Evolutionary conservation across 2,888 invertebrate species (phyloP).

Genomic region (Incurvaria masculella): DNA sequence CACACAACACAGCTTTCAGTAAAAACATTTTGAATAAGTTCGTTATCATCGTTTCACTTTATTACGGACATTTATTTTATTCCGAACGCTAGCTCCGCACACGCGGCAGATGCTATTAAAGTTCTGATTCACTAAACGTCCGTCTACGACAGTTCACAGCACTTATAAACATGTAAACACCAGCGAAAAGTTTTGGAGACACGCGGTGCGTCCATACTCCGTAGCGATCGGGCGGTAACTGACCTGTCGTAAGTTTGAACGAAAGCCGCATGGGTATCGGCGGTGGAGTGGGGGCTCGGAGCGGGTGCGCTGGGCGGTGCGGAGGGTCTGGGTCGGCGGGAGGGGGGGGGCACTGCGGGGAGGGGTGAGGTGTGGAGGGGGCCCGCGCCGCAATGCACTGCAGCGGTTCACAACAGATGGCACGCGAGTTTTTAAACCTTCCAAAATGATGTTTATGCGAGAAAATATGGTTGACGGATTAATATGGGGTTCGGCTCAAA

Average conservation of each 20-base stretch:
- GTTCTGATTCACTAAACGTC: background rate
- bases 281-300: conserved; percentile 22
- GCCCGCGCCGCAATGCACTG: conserved; percentile 25
- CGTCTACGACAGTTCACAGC: background rate
- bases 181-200: conserved; percentile 47
- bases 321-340: conserved; percentile 41
- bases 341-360: background rate
- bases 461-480: background rate
- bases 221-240: conserved; percentile 58
- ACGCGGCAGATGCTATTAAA: no score
- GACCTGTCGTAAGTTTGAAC: conserved; percentile 58
- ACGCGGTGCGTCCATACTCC: conserved; percentile 56
- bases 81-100: background rate
- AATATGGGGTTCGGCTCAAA: background rate
- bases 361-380: background rate
- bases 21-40: conserved; percentile 50
- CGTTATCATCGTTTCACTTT: conserved; percentile 38
- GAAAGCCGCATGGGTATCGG: conserved; percentile 52
- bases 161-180: conserved; percentile 47
- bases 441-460: background rate
- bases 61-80: conserved; percentile 45
- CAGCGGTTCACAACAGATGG: conserved; percentile 53
- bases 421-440: conserved; percentile 52
- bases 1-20: conserved; percentile 55
- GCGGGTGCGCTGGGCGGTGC: conserved; percentile 27